Evolutionary conservation across 2,797 vertebrate species (phyloP).

Genomic region (Pangasius larnaudii): DNA sequence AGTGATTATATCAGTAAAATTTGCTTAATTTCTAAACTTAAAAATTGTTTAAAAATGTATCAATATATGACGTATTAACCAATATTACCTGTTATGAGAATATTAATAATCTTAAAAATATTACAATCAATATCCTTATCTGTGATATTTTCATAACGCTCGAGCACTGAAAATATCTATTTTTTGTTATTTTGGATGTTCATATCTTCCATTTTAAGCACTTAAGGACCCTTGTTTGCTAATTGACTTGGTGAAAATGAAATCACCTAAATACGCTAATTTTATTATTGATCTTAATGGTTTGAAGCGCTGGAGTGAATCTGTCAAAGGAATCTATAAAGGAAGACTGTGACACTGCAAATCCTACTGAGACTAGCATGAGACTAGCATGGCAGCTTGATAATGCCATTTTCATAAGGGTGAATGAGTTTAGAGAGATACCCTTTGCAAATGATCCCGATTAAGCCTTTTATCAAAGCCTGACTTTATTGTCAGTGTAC

Average conservation of each 20-base stretch:
- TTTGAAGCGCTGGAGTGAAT: background rate
- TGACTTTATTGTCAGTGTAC: background rate
- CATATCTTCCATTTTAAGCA: background rate
- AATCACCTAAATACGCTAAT: background rate
- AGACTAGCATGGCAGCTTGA: background rate
- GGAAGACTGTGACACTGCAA: background rate
- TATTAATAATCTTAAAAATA: background rate
- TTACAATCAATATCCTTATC: background rate
- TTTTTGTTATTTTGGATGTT: too few species aligned
- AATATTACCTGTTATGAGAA: background rate
- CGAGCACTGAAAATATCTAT: background rate
- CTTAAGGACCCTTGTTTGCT: too few species aligned
- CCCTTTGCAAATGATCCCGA: constrained; percentile 3
- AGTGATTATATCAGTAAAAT: background rate
- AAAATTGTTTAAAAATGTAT: background rate
- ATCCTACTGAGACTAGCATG: background rate
- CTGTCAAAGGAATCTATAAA: background rate
- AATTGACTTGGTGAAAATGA: background rate
- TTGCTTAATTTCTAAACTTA: background rate
- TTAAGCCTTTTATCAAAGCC: background rate
- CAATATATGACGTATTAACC: background rate
- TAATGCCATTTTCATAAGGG: background rate
- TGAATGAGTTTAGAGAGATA: constrained; percentile 1
- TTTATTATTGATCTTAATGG: background rate
- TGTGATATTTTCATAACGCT: background rate